phyloP scores from a whole-genome alignment of 2,888 invertebrate species.

The Acheta domesticus region DNA sequence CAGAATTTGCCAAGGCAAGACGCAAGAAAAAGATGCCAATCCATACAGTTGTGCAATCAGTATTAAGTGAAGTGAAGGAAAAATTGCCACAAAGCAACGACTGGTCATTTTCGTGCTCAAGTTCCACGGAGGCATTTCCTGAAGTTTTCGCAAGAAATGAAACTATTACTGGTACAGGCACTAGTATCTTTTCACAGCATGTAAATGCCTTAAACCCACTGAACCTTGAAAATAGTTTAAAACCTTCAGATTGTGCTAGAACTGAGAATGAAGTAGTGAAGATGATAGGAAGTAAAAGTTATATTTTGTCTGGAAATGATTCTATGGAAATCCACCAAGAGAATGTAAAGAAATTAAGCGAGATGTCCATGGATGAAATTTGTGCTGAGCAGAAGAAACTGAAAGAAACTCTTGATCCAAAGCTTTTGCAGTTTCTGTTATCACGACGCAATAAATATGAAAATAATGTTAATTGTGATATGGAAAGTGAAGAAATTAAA shows the following conservation, averaged over 20 bases:
- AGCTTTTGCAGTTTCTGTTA: constrained; percentile 63
- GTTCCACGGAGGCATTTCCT: constrained; percentile 43
- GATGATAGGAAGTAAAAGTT: constrained; percentile 38
- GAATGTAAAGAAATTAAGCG: constrained; percentile 63
- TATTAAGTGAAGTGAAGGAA: constrained; percentile 46
- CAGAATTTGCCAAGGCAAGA: not conserved
- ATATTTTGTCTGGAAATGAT: constrained; percentile 44
- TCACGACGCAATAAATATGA: constrained; percentile 47
- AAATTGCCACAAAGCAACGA: constrained; percentile 36
- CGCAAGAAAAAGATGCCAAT: not conserved
- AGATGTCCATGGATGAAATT: constrained; percentile 73
- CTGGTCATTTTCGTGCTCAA: constrained; percentile 26
- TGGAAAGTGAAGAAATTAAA: not conserved
- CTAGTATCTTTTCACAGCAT: constrained; percentile 40
- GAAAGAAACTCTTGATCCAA: constrained; percentile 61
- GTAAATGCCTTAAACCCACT: constrained; percentile 32
- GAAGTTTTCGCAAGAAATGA: constrained; percentile 41
- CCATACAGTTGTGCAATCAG: not conserved
- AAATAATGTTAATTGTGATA: constrained; percentile 40
- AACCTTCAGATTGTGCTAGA: not conserved
- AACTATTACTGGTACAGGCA: constrained; percentile 30
- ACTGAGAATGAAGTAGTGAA: not conserved
- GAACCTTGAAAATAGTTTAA: not conserved
- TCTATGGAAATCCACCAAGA: constrained; percentile 62
- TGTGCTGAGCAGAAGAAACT: constrained; percentile 68